phyloP scores from a whole-genome alignment of 2,113 vertebrate genomes.

The Illadopsis cleaveri region DNA sequence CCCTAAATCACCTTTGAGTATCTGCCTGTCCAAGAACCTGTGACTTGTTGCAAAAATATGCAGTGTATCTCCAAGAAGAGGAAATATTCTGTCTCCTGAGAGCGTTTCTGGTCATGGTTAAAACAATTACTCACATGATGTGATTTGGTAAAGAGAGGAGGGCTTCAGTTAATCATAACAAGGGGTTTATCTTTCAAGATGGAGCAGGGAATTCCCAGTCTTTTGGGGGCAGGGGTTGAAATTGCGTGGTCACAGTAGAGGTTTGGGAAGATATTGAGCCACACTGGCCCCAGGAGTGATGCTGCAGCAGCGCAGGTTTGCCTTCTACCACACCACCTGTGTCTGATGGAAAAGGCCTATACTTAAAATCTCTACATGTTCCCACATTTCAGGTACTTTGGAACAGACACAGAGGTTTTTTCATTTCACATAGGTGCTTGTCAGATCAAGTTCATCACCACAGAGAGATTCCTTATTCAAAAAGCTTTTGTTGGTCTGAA shows the following conservation, averaged over 20 bases:
- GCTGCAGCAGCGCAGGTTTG: neutral
- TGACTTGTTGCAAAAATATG: neutral
- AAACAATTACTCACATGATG: neutral
- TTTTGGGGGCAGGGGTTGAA: neutral
- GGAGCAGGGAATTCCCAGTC: fast-evolving
- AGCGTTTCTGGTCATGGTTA: neutral
- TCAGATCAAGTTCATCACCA: neutral
- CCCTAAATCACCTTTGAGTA: neutral
- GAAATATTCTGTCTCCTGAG: neutral
- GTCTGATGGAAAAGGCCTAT: neutral
- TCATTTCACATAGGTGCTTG: fast-evolving
- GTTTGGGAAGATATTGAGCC: neutral
- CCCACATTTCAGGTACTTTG: neutral
- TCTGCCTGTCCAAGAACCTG: neutral
- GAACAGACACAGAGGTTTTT: neutral
- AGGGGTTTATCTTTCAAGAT: neutral
- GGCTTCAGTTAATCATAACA: neutral
- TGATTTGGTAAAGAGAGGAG: neutral
- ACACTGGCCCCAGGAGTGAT: neutral
- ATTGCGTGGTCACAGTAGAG: neutral
- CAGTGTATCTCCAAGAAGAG: neutral
- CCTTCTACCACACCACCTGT: neutral
- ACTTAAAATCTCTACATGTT: neutral
- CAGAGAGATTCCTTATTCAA: neutral
- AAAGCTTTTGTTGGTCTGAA: neutral